Evolutionary conservation across 2,797 vertebrate species (phyloP).

Genomic region (Hemibagrus guttatus): DNA sequence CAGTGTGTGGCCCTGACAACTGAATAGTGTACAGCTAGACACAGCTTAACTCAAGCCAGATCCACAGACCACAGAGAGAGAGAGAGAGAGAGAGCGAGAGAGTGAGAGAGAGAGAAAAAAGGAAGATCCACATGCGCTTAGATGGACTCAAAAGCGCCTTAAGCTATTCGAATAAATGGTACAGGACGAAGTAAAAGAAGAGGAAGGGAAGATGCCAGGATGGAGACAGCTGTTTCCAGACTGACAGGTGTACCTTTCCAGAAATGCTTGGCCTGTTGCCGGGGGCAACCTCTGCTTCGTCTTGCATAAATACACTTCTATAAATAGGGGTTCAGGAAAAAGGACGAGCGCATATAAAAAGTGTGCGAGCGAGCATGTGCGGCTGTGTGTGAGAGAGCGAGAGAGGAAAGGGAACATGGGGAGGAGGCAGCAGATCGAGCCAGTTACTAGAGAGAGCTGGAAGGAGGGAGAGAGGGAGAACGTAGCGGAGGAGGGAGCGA

Average conservation of each 20-base stretch:
- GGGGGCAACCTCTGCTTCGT: conserved; percentile 77
- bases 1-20: conserved; percentile 24
- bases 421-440: conserved; percentile 68
- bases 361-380: conserved; percentile 43
- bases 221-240: conserved; percentile 32
- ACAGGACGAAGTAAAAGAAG: background rate
- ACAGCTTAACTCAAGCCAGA: background rate
- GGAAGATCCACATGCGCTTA: conserved; percentile 31
- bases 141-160: background rate
- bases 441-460: conserved; percentile 51
- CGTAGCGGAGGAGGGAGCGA: conserved; percentile 74
- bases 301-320: conserved; percentile 70
- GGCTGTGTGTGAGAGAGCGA: conserved; percentile 41
- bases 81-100: background rate
- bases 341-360: conserved; percentile 64
- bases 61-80: background rate
- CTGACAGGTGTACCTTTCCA: conserved; percentile 57
- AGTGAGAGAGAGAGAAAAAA: conserved; percentile 49
- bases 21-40: conserved; percentile 21
- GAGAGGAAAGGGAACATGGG: conserved; percentile 60
- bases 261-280: conserved; percentile 73
- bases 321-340: conserved; percentile 72
- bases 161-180: background rate
- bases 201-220: conserved; percentile 5
- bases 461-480: conserved; percentile 61